Evolutionary conservation across 2,797 vertebrate species (phyloP), one percentile per base, ranked within the genome.

Genomic region (Cossypha polioptera): DNA sequence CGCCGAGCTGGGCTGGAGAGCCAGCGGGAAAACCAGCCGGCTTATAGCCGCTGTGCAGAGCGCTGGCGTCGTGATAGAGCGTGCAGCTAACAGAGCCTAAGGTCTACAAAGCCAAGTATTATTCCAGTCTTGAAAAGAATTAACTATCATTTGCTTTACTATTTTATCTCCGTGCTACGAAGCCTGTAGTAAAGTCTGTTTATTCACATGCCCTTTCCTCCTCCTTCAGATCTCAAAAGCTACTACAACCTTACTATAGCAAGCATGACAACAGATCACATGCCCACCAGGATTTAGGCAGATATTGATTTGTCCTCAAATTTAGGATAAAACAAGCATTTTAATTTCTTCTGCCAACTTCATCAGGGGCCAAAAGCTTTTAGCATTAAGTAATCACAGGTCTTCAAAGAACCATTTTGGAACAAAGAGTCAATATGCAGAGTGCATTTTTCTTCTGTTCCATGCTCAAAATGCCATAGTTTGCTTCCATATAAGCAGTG

Each of bases 41-140:
- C 4, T 13, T 1, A 4, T 1, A 4, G 6, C 15, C n/a, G 0
- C 4, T 0, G 0, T 3, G 38, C 7, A 9, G 10, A 40, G 7
- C 7, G 0, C 0, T 2, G 36, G 1, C 10, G 3, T 6, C 18
- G 7, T 42, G 42, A 38, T 38, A 38, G 36, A 38, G 36, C 36
- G 36, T 13, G 36, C 36, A 13, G 36, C 36, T 38, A 13, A 38
- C 36, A 38, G 36, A 38, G 36, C 36, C 36, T 5, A 0, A 53
- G 87, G 55, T 51, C 76, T 8, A 26, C 51, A 17, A 19, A 89
- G 50, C 13, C 29, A 1, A 0, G 1, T 7, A 2, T 18, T 35
- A 28, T 5, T 25, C 51, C 42, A 19, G 12, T 11, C 63, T 65
- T 42, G 2, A 8, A 61, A 50, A 31, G 0, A 16, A 6, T 25